Evolutionary conservation across 1,140 invertebrate species (phyloP), one percentile per base, ranked within the genome.

Genomic region (Achroia grisella): DNA sequence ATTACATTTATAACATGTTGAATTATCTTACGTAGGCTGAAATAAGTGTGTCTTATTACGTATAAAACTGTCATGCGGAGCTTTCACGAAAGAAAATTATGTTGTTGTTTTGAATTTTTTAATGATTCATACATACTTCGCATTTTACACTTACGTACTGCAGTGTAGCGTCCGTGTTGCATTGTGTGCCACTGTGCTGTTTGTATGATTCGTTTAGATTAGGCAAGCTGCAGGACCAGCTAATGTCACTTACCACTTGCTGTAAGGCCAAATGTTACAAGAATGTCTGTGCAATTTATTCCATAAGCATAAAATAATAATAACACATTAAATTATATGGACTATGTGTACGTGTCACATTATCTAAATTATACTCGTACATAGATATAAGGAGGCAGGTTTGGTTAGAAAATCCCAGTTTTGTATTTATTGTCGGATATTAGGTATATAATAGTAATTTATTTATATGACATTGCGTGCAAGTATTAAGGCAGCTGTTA

Each of bases 1-100:
- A 84, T 84, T 81, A 81, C 76, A 84, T 75, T 77, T 81, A 80
- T 77, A 69, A 77, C 65, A 71, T 71, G 62, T 79, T 79, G 65
- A 76, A 60, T 66, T 67, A 63, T 71, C 68, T 74, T 75, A 65
- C 59, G 60, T 77, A 82, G 68, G 65, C 71, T 73, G 75, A 79
- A 42, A 64, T 78, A 71, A 75, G 73, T 72, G 67, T 69, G 73
- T 77, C 65, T 77, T 77, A 73, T 71, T 81, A 74, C 71, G 62
- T 67, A 58, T 69, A 71, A 66, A 64, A 49, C 56, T 60, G 56
- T 73, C 64, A 56, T 56, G 53, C 56, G 62, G 71, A 64, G 68
- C 57, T 74, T 65, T 60, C 60, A 60, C 61, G 52, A 53, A 50
- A 39, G 48, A 52, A 48, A 60, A 48, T 56, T 54, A 57, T 59